Evolutionary conservation across 2,888 invertebrate genomes (phyloP).

Genomic region (Idaea aversata): DNA sequence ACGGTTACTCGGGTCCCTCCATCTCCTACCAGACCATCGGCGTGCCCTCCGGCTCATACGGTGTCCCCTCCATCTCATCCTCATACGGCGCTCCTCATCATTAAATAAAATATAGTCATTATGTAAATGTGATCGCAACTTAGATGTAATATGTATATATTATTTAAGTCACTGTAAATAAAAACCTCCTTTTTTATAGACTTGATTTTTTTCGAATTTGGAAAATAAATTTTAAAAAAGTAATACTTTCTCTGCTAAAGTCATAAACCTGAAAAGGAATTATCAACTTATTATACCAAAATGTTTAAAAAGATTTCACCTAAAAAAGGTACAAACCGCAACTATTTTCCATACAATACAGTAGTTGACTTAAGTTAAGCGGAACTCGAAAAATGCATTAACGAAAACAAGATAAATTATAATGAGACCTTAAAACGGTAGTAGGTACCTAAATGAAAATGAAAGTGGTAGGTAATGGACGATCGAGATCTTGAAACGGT

Average conservation of each 20-base stretch:
- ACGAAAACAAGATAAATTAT: slow-evolving; percentile 23
- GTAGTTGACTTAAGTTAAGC: too few relatives aligned
- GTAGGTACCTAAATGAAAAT: background rate
- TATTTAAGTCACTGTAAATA: slow-evolving; percentile 80
- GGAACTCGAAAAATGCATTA: slow-evolving; percentile 38
- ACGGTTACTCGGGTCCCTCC: slow-evolving; percentile 51
- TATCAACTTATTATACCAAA: too few relatives aligned
- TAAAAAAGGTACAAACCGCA: too few relatives aligned
- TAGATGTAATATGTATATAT: slow-evolving; percentile 72
- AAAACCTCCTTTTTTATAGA: slow-evolving; percentile 62
- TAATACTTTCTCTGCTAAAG: slow-evolving; percentile 31
- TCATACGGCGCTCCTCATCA: slow-evolving; percentile 74
- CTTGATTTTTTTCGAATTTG: slow-evolving; percentile 22
- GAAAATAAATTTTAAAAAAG: slow-evolving; percentile 32
- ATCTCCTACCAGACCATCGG: slow-evolving; percentile 65
- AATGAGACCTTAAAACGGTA: background rate
- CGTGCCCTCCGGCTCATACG: slow-evolving; percentile 72
- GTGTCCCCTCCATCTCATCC: slow-evolving; percentile 65
- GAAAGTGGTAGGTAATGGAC: slow-evolving; percentile 39
- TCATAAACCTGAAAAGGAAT: too few relatives aligned
- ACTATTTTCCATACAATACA: too few relatives aligned
- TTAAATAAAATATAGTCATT: slow-evolving; percentile 45
- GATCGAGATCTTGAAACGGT: slow-evolving; percentile 33
- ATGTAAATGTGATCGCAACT: slow-evolving; percentile 73
- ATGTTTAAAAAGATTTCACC: too few relatives aligned